Evolutionary conservation across 2,797 vertebrate species (phyloP).

Genomic region (Lindbergichthys nudifrons): DNA sequence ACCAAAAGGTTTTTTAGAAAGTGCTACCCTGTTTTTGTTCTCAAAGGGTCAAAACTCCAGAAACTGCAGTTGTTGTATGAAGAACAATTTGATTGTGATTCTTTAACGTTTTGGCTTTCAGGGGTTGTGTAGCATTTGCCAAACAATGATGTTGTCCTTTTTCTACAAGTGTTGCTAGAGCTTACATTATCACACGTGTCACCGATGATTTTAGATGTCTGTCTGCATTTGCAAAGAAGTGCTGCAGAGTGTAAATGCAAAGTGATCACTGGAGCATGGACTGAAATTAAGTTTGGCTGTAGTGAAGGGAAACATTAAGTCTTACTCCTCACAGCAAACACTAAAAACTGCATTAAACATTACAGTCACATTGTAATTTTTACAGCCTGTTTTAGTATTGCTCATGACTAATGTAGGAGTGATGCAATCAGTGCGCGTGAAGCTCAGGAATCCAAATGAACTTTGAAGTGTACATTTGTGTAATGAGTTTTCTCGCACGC

Average conservation of each 20-base stretch:
- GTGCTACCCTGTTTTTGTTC: neutral
- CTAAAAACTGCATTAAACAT: slow-evolving; percentile 76
- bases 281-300: slow-evolving; percentile 72
- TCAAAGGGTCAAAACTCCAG: neutral
- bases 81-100: neutral
- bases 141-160: neutral
- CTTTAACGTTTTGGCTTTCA: neutral
- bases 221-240: slow-evolving; percentile 44
- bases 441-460: slow-evolving; percentile 74
- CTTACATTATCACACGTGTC: slow-evolving; percentile 26
- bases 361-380: slow-evolving; percentile 75
- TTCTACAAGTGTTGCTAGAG: neutral
- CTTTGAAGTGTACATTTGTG: slow-evolving; percentile 76
- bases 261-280: slow-evolving; percentile 62
- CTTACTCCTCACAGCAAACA: slow-evolving; percentile 67
- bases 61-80: neutral
- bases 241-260: slow-evolving; percentile 56
- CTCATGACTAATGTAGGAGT: slow-evolving; percentile 79
- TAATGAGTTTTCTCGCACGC: slow-evolving; percentile 73
- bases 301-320: slow-evolving; percentile 78
- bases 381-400: slow-evolving; percentile 82
- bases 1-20: neutral
- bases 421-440: slow-evolving; percentile 71
- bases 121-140: neutral
- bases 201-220: slow-evolving; percentile 40